These are phyloP conservation scores for Larimichthys polyactis DNA, from an alignment of 2,113 vertebrate genomes.

Conservation along the genomic window DNA sequence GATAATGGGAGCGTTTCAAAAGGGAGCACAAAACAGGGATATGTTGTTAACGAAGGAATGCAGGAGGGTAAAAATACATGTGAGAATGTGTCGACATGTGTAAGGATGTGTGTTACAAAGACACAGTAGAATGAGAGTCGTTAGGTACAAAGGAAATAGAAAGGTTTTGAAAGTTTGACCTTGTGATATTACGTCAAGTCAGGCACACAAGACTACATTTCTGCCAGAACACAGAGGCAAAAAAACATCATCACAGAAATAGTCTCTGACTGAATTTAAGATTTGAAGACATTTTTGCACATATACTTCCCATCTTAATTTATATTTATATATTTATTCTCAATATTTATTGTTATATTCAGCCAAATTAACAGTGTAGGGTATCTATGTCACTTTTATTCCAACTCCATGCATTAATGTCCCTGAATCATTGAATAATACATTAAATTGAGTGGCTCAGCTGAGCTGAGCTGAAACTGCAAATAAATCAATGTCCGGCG, in stretches of 20 bases:
- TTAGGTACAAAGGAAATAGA: neutral
- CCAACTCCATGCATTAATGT: constrained; percentile 23
- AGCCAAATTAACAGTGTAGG: neutral
- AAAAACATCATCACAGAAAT: constrained; percentile 30
- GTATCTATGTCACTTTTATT: constrained; percentile 16
- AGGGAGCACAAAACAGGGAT: constrained; percentile 9
- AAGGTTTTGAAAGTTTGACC: constrained; percentile 34
- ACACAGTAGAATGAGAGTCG: neutral
- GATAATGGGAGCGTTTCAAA: neutral
- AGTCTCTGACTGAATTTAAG: constrained; percentile 8
- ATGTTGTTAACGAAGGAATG: neutral
- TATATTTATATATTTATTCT: neutral
- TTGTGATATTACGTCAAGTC: constrained; percentile 31
- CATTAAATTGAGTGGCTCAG: constrained; percentile 45
- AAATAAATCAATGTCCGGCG: constrained; percentile 62
- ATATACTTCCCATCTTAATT: neutral
- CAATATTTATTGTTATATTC: neutral
- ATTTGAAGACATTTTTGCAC: constrained; percentile 10
- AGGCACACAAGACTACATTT: constrained; percentile 1
- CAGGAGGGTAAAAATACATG: constrained; percentile 6
- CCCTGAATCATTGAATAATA: constrained; percentile 41
- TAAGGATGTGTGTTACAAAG: neutral
- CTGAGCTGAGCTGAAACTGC: constrained; percentile 51
- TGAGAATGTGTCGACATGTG: constrained; percentile 13
- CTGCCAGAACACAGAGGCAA: constrained; percentile 39